Conservation (phyloP, 2,113 vertebrate genomes). For the Rhinoderma darwinii region DNA sequence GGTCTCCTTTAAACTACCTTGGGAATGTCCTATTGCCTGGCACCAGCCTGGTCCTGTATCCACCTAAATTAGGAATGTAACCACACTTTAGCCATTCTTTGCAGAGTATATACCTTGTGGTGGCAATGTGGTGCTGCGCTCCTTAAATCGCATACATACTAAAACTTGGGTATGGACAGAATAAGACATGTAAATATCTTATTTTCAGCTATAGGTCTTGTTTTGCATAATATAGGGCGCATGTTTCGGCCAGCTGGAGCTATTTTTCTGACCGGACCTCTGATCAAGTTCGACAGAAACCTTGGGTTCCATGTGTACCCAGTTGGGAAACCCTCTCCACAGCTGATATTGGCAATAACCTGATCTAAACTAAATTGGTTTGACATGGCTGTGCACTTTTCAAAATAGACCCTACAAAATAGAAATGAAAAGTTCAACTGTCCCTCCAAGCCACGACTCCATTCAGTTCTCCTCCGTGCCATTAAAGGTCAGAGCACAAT, state of each 20-base stretch:
- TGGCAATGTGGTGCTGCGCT: background rate
- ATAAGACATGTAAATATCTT: background rate
- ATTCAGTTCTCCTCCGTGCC: slow-evolving; percentile 1
- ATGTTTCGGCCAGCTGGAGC: too few species aligned
- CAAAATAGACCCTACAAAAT: slow-evolving; percentile 26
- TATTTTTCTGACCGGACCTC: too few species aligned
- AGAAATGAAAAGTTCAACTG: slow-evolving; percentile 44
- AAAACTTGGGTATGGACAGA: background rate
- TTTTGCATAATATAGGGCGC: too few species aligned
- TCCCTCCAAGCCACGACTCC: slow-evolving; percentile 30
- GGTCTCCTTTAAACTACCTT: too few species aligned
- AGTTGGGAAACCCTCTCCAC: background rate
- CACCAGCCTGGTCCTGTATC: too few species aligned
- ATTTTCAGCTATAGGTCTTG: too few species aligned
- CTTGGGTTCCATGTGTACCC: background rate
- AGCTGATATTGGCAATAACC: background rate
- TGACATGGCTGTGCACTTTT: slow-evolving; percentile 23
- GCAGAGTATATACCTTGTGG: background rate
- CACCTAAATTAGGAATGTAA: too few species aligned
- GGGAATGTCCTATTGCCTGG: too few species aligned
- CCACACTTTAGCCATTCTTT: too few species aligned
- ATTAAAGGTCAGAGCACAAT: slow-evolving; percentile 51
- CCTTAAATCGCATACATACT: background rate
- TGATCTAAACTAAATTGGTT: background rate
- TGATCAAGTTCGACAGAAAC: background rate